Evolutionary conservation across 2,888 invertebrate genomes (phyloP), one percentile per base, ranked within the genome.

Genomic region (Encarsia formosa): DNA sequence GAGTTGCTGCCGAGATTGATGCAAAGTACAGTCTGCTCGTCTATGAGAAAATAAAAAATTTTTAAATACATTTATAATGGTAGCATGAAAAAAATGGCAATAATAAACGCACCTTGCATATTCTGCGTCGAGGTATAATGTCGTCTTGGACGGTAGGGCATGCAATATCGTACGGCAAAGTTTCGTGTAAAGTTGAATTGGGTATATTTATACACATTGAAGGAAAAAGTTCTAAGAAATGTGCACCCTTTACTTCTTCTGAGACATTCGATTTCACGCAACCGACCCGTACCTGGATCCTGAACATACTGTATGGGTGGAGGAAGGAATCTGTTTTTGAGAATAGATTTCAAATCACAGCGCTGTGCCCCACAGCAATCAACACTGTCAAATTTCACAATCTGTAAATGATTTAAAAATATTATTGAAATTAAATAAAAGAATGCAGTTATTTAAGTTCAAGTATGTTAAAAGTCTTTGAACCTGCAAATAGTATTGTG

Each of bases 401-500:
- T 15, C 31, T 31, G 15, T 4, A 31, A 31, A 31, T 31, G 6
- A 31, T n/a, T 4, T 31, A 31, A 4, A 31, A 4, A 31, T 31
- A 3, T 15, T 3, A 26, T 8, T 31, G 15, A 31, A n/a, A n/a
- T n/a, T n/a, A n/a, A n/a, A n/a, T n/a, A n/a, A n/a, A n/a, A n/a
- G n/a, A n/a, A n/a, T n/a, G 11, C 11, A 6, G 4, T 31, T 31
- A 31, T 3, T n/a, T n/a, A n/a, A 31, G 4, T 31, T 31, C 31
- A 31, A 31, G 15, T n/a, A n/a, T 31, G 11, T n/a, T 31, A 31
- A 31, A 26, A 4, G 31, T 31, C 31, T 31, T 31, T 31, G 11
- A n/a, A 31, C 31, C 31, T 42, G 48, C 18, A 37, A 37, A 20
- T 11, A 60, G 58, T 63, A 61, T 51, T 61, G 63, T 43, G 59